Base-by-base conservation (phyloP, 2,797 vertebrate genomes). In the Micropoecilia bifurca region DNA sequence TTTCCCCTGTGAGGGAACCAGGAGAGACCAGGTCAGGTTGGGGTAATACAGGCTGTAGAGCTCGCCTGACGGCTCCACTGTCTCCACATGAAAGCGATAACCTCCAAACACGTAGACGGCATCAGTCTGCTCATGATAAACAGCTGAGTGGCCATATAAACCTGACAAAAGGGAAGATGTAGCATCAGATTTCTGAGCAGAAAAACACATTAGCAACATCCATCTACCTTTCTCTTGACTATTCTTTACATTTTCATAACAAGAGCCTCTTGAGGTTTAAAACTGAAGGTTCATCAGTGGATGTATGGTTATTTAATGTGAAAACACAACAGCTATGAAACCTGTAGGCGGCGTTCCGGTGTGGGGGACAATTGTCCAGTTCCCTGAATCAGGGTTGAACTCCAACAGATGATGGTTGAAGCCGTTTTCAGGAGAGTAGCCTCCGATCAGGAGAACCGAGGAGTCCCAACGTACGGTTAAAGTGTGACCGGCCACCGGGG, bases 81-180 rank as follows among this genome's bases (percentile, higher is more conserved):
- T 94, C 85, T 98, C 97, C 50, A 98, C 97, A 0, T 98, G 97
- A 84, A 98, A 98, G 55, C 98, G 97, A 79, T 97, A 97, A 41
- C 98, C 98, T 25, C 98, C 98, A 76, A 98, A 98, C 25, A 98
- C 96, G 0, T 97, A 99, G 72, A 99, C 85, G 3, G 98, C 96
- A 81, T 98, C 97, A 0, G 97, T 98, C 84, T 95, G 96, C 87
- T 97, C 96, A 7, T 99, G 97, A 91, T 98, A 99, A n/a, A 98
- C 96, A 0, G 97, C 96, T 0, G 98, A 97, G 86, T 99, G 98
- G 3, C 97, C 98, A 2, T 99, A 98, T 81, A 98, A 95, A 83
- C 97, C 97, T 98, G 78, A 45, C 18, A 71, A 36, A 47, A 46
- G 46, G 48, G 13, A 2, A 63, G 2, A 73, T 0, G 2, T 59